phyloP scores from a whole-genome alignment of 2,113 vertebrate genomes.

The Menura novaehollandiae region DNA sequence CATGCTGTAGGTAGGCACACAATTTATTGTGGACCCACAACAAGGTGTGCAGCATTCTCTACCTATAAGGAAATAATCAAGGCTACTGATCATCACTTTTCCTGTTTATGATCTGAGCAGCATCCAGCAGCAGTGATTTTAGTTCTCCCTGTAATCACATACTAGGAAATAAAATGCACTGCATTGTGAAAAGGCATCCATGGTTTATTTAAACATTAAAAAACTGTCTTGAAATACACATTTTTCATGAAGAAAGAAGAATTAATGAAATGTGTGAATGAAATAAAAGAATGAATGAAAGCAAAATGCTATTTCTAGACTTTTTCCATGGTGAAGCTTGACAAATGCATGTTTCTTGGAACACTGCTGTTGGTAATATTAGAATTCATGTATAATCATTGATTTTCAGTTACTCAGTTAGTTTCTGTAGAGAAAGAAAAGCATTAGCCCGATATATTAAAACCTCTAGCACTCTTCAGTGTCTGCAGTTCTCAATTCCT shows the following conservation, averaged over 20 bases:
- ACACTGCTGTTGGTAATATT: not conserved
- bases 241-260: not conserved
- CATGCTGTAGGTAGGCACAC: not conserved
- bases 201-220: not conserved
- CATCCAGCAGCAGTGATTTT: not conserved
- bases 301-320: not conserved
- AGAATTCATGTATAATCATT: not conserved
- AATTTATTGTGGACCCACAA: not conserved
- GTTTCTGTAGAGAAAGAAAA: not conserved
- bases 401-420: not conserved
- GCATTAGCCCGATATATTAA: not conserved
- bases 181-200: not conserved
- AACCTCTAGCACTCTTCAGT: not conserved
- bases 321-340: not conserved
- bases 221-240: not conserved
- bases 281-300: not conserved
- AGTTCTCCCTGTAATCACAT: not conserved
- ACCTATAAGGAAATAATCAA: not conserved
- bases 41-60: not conserved
- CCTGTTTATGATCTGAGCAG: not conserved
- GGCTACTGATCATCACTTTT: not conserved
- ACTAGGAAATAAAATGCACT: not conserved
- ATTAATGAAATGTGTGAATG: not conserved
- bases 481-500: not conserved
- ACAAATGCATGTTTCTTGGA: not conserved